Conservation (phyloP, 2,113 vertebrate species). For the Vireo altiloquus region DNA sequence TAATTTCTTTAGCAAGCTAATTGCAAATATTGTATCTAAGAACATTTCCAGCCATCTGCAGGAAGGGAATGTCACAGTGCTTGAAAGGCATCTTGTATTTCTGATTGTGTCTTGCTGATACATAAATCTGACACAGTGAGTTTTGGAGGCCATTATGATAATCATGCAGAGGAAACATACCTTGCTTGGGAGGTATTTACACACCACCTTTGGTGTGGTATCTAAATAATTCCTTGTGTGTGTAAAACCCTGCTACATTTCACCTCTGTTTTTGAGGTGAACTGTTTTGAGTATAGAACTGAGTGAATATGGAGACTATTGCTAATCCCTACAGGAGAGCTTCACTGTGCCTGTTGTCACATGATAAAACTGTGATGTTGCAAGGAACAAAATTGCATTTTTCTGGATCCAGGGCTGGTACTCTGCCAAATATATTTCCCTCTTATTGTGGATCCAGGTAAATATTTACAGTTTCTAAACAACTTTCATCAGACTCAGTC, state of each 20-base stretch:
- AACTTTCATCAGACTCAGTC: not conserved
- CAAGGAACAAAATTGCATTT: not conserved
- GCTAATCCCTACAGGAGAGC: not conserved
- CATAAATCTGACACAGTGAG: not conserved
- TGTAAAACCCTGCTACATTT: not conserved
- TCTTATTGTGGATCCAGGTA: not conserved
- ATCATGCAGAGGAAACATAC: not conserved
- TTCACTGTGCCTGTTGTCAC: not conserved
- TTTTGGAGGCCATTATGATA: not conserved
- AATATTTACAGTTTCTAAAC: not conserved
- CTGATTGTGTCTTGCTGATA: not conserved
- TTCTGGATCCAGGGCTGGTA: not conserved
- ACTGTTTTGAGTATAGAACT: not conserved
- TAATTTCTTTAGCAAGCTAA: slow-evolving; percentile 56
- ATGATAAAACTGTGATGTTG: not conserved
- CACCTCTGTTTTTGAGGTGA: no score
- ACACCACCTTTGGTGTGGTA: not conserved
- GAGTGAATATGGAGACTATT: not conserved
- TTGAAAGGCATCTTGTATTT: slow-evolving; percentile 26
- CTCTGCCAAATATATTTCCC: not conserved
- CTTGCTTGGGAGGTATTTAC: not conserved
- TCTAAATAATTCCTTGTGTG: not conserved
- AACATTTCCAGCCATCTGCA: slow-evolving; percentile 66
- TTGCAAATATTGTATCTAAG: slow-evolving; percentile 30
- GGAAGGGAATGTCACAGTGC: slow-evolving; percentile 39